Evolutionary conservation across 2,797 vertebrate genomes (phyloP).

Genomic region (Sphenopsis melanotis): DNA sequence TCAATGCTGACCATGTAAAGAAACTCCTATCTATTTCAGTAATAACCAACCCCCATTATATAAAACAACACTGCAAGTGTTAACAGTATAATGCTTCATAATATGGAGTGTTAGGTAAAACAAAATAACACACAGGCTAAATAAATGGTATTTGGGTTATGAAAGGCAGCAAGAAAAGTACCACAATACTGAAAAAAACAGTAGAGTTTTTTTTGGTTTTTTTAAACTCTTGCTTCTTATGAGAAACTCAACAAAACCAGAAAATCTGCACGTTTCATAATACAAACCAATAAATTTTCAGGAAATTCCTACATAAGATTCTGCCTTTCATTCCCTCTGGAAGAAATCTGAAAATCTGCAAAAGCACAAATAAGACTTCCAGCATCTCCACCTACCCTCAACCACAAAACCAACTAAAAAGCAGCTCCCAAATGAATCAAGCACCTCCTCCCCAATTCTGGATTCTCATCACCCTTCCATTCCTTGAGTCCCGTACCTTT

Average conservation of each 20-base stretch:
- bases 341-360: neutral
- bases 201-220: neutral
- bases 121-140: neutral
- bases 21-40: neutral
- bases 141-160: neutral
- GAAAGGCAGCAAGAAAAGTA: constrained; percentile 26
- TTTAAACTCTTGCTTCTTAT: neutral
- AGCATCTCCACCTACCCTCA: neutral
- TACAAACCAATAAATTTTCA: neutral
- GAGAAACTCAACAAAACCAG: neutral
- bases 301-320: neutral
- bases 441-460: neutral
- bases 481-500: neutral
- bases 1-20: neutral
- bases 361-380: neutral
- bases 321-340: neutral
- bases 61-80: neutral
- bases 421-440: neutral
- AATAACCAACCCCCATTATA: neutral
- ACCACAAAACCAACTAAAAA: neutral
- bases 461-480: neutral
- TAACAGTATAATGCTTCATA: constrained; percentile 4
- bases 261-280: neutral
- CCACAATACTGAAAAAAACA: neutral
- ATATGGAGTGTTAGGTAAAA: neutral